phyloP scores from a whole-genome alignment of 2,888 invertebrate species.

The Rambutsinella grinnellia region DNA sequence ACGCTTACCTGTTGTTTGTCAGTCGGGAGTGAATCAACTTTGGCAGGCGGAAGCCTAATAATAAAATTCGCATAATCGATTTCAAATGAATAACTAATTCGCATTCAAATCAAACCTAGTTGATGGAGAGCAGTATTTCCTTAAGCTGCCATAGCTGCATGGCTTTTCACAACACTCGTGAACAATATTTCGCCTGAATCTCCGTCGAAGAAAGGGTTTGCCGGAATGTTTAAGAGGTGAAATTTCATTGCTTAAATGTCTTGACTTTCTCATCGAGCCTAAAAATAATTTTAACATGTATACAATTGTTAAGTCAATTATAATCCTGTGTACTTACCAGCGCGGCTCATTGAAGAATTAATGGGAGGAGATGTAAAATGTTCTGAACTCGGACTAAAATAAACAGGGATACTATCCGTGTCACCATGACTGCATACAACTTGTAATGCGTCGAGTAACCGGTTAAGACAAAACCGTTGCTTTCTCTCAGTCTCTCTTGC shows the following conservation, averaged over 20 bases:
- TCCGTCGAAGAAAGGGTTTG: conserved; percentile 1
- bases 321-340: too few species aligned
- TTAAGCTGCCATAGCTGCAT: conserved; percentile 6
- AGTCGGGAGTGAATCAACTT: too few species aligned
- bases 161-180: conserved; percentile 37
- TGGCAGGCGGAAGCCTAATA: too few species aligned
- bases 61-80: too few species aligned
- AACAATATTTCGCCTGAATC: conserved; percentile 41
- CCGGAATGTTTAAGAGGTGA: background rate
- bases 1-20: too few species aligned
- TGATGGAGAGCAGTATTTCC: background rate
- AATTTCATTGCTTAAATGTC: conserved; percentile 6
- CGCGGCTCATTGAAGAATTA: too few species aligned
- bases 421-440: conserved; percentile 16
- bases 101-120: too few species aligned
- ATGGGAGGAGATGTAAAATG: too few species aligned
- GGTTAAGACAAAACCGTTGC: conserved; percentile 26
- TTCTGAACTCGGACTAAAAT: conserved; percentile 18
- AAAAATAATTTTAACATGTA: too few species aligned
- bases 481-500: background rate
- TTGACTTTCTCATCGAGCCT: background rate
- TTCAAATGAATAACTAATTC: too few species aligned
- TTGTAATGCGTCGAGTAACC: conserved; percentile 22
- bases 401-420: background rate
- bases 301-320: too few species aligned